Percentiles rank a stretch among this genome's conserved stretches.
Conservation (phyloP, 2,113 vertebrate genomes). For the Coturnix japonica region DNA sequence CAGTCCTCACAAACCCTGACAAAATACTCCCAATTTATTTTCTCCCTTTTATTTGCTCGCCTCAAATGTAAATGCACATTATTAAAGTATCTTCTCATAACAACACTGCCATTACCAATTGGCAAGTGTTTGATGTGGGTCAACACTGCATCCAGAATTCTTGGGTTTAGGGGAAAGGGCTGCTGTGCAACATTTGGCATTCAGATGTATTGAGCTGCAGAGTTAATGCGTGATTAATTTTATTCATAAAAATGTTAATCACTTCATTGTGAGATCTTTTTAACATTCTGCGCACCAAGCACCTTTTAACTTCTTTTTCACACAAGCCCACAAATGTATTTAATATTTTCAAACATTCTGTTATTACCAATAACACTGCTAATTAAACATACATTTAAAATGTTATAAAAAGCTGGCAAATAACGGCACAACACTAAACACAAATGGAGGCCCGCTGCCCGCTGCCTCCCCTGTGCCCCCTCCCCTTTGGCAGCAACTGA, state of each 20-base stretch:
- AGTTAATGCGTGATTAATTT: constrained; percentile 87
- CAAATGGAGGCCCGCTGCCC: background rate
- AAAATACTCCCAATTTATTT: background rate
- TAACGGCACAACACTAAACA: background rate
- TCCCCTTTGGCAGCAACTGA: constrained; percentile 18
- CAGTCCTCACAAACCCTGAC: background rate
- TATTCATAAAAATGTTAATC: constrained; percentile 89
- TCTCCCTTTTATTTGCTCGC: constrained; percentile 56
- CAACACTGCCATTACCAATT: constrained; percentile 50
- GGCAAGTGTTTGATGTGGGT: constrained; percentile 51
- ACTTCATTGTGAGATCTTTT: constrained; percentile 82
- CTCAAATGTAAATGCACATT: constrained; percentile 47
- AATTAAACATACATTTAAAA: constrained; percentile 77
- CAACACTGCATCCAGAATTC: constrained; percentile 58
- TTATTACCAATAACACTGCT: constrained; percentile 61
- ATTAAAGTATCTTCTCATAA: constrained; percentile 56
- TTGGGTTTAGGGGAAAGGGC: constrained; percentile 45
- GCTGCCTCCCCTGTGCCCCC: background rate
- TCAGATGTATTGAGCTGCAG: constrained; percentile 75
- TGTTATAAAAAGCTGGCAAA: constrained; percentile 25
- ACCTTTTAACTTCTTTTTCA: constrained; percentile 78
- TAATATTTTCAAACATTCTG: constrained; percentile 75
- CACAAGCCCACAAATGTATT: constrained; percentile 73
- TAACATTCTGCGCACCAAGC: constrained; percentile 76
- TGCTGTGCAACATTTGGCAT: constrained; percentile 75